phyloP scores from a whole-genome alignment of 2,113 vertebrate genomes.

The Copsychus sechellarum region DNA sequence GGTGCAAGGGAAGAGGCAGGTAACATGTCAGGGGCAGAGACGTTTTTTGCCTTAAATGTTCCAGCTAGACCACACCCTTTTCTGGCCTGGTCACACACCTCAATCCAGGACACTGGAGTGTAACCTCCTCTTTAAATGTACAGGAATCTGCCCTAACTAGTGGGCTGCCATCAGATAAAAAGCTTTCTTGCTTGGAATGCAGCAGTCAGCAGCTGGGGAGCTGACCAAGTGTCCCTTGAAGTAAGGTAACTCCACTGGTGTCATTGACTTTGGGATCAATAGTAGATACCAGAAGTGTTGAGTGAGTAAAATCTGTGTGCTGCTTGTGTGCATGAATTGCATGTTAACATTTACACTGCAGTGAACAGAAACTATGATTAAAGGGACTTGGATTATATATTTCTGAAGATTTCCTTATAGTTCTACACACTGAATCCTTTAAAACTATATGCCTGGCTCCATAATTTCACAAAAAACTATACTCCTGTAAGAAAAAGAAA shows the following conservation, averaged over 20 bases:
- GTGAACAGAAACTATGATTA: not conserved
- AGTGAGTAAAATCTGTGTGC: not conserved
- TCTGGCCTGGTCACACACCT: not conserved
- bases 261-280: not conserved
- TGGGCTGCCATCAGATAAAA: not conserved
- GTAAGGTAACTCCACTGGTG: not conserved
- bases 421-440: not conserved
- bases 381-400: not conserved
- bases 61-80: not conserved
- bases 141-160: not conserved
- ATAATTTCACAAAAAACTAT: not conserved
- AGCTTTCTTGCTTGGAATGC: not conserved
- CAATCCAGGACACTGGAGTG: not conserved
- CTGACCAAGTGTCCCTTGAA: not conserved
- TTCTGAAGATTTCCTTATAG: not conserved
- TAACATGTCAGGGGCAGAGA: fast-evolving
- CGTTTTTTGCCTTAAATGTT: not conserved
- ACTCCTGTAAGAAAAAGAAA: not conserved
- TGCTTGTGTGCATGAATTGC: not conserved
- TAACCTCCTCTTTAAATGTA: not conserved
- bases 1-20: not conserved
- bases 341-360: not conserved
- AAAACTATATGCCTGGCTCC: not conserved
- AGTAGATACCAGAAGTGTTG: not conserved
- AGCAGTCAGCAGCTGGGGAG: not conserved